A percentile compares a stretch with the other conserved stretches of the same genome.
These are phyloP conservation scores for Manduca sexta DNA, from an alignment of 1,140 invertebrate genomes.

Conservation along the genomic window DNA sequence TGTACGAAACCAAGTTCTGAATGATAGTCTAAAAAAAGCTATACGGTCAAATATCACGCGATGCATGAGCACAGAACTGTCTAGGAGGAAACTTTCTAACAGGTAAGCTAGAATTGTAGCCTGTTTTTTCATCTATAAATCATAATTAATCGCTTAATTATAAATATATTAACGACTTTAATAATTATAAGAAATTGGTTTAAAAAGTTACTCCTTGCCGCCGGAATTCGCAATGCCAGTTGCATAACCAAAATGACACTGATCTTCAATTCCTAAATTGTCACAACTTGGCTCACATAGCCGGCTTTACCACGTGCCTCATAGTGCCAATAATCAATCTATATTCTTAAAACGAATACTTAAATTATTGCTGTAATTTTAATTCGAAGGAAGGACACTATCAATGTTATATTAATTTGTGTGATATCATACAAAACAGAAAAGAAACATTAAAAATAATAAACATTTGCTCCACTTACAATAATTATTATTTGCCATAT, in stretches of 20 bases:
- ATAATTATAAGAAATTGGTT: too few species aligned
- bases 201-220: conserved; percentile 10
- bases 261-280: conserved; percentile 30
- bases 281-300: conserved; percentile 13
- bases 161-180: too few species aligned
- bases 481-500: too few species aligned
- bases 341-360: too few species aligned
- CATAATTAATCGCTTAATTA: too few species aligned
- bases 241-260: conserved; percentile 67
- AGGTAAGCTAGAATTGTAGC: conserved; percentile 73
- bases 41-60: conserved; percentile 74
- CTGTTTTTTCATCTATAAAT: background rate
- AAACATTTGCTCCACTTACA: too few species aligned
- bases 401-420: too few species aligned
- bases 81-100: conserved; percentile 76
- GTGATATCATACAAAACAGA: too few species aligned
- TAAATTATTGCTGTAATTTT: too few species aligned
- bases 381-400: too few species aligned
- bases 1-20: conserved; percentile 77
- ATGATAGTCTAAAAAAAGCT: conserved; percentile 74
- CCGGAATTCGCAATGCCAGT: conserved; percentile 26
- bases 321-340: background rate
- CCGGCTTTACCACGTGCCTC: conserved; percentile 23
- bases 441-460: too few species aligned
- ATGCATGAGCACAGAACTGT: conserved; percentile 75